phyloP scores from a whole-genome alignment of 2,113 vertebrate species.

The Albula glossodonta region DNA sequence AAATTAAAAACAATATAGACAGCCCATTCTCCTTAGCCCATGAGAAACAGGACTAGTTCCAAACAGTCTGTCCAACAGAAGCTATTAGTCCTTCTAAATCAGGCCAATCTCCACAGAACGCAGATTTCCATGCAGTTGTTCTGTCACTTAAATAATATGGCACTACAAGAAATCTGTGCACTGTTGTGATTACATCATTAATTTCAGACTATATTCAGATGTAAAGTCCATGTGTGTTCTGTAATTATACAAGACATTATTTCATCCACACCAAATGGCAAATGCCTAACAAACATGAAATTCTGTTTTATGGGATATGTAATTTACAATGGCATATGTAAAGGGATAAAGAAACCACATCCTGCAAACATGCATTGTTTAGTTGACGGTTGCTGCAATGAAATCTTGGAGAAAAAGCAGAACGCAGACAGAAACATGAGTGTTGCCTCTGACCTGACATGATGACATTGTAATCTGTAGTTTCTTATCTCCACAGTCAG shows the following conservation, averaged over 20 bases:
- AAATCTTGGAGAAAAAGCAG: too few species aligned
- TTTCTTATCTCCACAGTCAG: too few species aligned
- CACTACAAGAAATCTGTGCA: not conserved
- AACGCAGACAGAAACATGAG: too few species aligned
- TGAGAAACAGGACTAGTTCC: not conserved
- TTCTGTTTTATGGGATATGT: not conserved
- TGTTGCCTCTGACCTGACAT: too few species aligned
- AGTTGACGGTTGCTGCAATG: too few species aligned
- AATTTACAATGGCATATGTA: not conserved
- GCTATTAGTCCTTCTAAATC: not conserved
- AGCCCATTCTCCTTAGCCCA: not conserved
- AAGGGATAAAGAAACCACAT: too few species aligned
- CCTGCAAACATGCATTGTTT: not conserved
- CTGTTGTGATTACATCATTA: conserved; percentile 9
- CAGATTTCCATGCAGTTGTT: conserved; percentile 3
- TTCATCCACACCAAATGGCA: not conserved
- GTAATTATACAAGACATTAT: not conserved
- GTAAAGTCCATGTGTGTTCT: not conserved
- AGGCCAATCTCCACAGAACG: not conserved
- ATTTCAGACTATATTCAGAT: not conserved
- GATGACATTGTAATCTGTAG: too few species aligned
- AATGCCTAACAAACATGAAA: not conserved
- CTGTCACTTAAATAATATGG: not conserved
- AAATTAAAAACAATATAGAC: not conserved
- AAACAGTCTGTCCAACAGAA: not conserved